Percentiles rank a stretch among this genome's conserved stretches.
phyloP scores from a whole-genome alignment of 2,113 vertebrate genomes.

The Crotalus tigris region DNA sequence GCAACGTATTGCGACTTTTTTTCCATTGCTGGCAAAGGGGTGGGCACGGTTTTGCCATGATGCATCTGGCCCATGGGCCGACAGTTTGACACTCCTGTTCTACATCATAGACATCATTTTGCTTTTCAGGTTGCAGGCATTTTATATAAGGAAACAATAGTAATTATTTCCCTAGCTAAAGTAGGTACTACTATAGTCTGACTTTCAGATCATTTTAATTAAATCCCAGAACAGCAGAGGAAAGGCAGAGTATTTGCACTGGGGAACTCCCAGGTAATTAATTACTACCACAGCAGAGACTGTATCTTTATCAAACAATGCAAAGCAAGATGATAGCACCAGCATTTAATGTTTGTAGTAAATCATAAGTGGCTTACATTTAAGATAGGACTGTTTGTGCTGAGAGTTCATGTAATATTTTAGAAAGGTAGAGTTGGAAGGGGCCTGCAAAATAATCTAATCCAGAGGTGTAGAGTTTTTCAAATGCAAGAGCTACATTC shows the following conservation, averaged over 20 bases:
- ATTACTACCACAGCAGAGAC: not conserved
- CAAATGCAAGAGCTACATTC: too few species aligned
- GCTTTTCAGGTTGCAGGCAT: not conserved
- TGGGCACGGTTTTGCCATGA: too few species aligned
- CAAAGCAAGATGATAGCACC: not conserved
- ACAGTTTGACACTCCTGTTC: too few species aligned
- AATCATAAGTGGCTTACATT: not conserved
- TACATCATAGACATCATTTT: not conserved
- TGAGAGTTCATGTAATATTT: not conserved
- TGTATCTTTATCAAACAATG: not conserved
- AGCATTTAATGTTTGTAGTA: not conserved
- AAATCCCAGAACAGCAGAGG: not conserved
- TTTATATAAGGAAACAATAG: not conserved
- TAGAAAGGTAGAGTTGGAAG: not conserved
- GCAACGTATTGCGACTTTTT: too few species aligned
- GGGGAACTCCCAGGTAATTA: not conserved
- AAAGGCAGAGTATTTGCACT: not conserved
- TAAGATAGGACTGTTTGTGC: not conserved
- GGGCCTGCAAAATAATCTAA: not conserved
- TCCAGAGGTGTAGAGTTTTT: not conserved
- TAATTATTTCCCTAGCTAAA: not conserved
- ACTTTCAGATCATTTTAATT: slow-evolving; percentile 1
- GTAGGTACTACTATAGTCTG: not conserved
- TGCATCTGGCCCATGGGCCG: too few species aligned
- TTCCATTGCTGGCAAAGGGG: too few species aligned